A percentile compares a stretch with the other conserved stretches of the same genome.
Conservation (phyloP, 2,797 vertebrate species). For the Trachops cirrhosus region DNA sequence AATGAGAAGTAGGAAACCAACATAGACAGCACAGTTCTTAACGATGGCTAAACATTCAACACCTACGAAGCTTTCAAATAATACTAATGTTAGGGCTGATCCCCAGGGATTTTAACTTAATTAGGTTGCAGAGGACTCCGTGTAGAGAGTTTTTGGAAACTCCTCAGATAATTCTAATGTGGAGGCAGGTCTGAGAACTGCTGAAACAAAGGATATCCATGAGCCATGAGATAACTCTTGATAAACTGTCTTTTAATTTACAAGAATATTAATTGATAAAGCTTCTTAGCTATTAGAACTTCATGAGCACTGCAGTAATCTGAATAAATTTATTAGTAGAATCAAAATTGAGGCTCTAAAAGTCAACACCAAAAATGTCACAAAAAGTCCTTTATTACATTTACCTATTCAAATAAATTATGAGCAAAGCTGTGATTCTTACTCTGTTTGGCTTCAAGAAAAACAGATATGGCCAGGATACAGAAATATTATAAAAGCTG, state of each 20-base stretch:
- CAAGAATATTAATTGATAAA: neutral
- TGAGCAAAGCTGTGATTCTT: neutral
- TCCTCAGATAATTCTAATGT: neutral
- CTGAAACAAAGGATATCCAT: neutral
- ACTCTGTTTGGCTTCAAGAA: neutral
- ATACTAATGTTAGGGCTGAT: neutral
- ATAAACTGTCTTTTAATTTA: slow-evolving; percentile 11
- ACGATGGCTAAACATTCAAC: neutral
- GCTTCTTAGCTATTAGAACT: neutral
- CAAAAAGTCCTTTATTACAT: neutral
- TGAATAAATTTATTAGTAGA: slow-evolving; percentile 3
- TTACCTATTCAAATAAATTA: slow-evolving; percentile 24
- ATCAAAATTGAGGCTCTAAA: neutral
- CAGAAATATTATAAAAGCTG: neutral
- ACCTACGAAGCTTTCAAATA: neutral
- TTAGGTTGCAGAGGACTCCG: neutral
- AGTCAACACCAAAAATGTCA: neutral
- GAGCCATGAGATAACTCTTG: neutral
- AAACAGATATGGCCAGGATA: neutral
- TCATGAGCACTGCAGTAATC: neutral
- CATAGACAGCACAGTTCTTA: neutral
- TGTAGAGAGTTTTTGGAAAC: neutral
- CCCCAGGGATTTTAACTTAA: neutral
- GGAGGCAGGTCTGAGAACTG: neutral
- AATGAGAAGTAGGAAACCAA: slow-evolving; percentile 22